A percentile compares a stretch with the other conserved stretches of the same genome.
phyloP scores from a whole-genome alignment of 1,140 invertebrate genomes.

The Cydia amplana region DNA sequence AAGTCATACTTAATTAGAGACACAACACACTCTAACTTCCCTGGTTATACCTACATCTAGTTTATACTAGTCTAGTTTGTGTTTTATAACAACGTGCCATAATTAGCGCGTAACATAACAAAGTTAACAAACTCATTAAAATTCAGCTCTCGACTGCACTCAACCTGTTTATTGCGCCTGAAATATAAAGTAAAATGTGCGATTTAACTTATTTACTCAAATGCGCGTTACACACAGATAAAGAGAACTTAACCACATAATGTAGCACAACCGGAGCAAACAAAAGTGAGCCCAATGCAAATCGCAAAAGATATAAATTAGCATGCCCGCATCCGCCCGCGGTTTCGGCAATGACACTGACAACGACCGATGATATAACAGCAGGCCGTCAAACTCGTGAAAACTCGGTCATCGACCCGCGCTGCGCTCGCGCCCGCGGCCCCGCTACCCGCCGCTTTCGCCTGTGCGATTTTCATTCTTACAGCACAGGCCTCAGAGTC shows the following conservation, averaged over 20 bases:
- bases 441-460: conserved; percentile 58
- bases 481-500: conserved; percentile 59
- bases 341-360: conserved; percentile 80
- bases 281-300: conserved; percentile 55
- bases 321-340: conserved; percentile 46
- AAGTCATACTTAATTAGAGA: neutral
- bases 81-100: neutral
- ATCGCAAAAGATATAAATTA: conserved; percentile 62
- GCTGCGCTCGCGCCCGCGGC: conserved; percentile 51
- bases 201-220: conserved; percentile 29
- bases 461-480: conserved; percentile 69
- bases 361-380: conserved; percentile 79
- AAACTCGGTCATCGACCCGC: conserved; percentile 80
- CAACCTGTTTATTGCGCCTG: conserved; percentile 25
- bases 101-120: conserved; percentile 23
- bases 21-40: neutral
- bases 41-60: neutral
- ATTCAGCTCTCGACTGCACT: conserved; percentile 11
- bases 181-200: conserved; percentile 31
- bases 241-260: conserved; percentile 31
- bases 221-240: conserved; percentile 29
- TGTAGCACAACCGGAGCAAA: conserved; percentile 28
- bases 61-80: no score
- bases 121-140: conserved; percentile 27
- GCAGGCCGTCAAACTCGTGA: conserved; percentile 79